Evolutionary conservation across 2,888 invertebrate genomes (phyloP), one percentile per base, ranked within the genome.

Genomic region (Labia minor): DNA sequence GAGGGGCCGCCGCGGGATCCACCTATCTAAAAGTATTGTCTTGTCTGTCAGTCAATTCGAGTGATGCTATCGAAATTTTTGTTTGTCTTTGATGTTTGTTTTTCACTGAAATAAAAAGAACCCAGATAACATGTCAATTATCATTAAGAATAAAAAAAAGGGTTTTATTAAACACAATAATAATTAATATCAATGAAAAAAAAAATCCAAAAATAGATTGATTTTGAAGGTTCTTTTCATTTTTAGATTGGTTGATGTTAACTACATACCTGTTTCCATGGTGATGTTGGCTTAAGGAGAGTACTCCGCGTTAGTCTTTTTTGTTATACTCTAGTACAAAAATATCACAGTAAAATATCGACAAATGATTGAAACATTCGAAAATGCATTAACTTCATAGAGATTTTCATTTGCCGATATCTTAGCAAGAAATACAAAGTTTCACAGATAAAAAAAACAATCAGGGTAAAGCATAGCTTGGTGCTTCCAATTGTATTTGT

Each of bases 221-320:
- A 49, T 49, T 49, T 49, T 49, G n/a, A 49, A 49, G 49, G 49
- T 49, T 49, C 49, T 49, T 49, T 49, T 49, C 49, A 49, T 49
- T 49, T 49, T 3, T 49, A 49, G 14, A n/a, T 16, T 49, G 16
- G 16, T 3, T 3, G 49, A n/a, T 49, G 49, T 49, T 10, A 14
- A 14, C 14, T 49, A 49, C 49, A 49, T 49, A 49, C 49, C 49
- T 49, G 49, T 8, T 11, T 4, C 49, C 49, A n/a, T 49, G 49
- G 3, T 8, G 49, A 16, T 14, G 3, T 4, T 49, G 4, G 49
- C 49, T 49, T 49, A 49, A 49, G 2, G 49, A 49, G 49, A 49
- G 14, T 14, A 49, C 49, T 49, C 49, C n/a, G 16, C 2, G 49
- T 49, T 49, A 49, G 49, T 49, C 49, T 49, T 14, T n/a, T n/a